Conservation (phyloP, 2,113 vertebrate genomes). For the Neopipo cinnamomea region DNA sequence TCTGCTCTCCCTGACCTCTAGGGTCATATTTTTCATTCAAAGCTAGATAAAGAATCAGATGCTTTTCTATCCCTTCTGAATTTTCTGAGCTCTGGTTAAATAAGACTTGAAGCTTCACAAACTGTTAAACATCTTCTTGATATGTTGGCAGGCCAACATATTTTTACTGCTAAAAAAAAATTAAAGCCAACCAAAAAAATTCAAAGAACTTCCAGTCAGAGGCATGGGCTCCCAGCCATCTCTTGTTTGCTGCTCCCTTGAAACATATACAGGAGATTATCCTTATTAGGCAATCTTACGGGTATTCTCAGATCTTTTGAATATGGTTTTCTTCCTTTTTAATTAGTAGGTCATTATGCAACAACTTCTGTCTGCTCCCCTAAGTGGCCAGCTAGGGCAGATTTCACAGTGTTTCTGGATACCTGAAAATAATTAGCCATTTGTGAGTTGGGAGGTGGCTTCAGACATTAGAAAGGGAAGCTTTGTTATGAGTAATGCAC, state of each 20-base stretch:
- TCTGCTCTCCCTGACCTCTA: background rate
- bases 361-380: slow-evolving; percentile 28
- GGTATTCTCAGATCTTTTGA: slow-evolving; percentile 28
- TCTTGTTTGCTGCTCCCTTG: slow-evolving; percentile 34
- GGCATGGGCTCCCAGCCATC: background rate
- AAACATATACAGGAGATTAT: slow-evolving; percentile 40
- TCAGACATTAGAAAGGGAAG: background rate
- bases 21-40: background rate
- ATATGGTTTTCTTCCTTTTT: slow-evolving; percentile 42
- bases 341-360: slow-evolving; percentile 40
- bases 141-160: background rate
- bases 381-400: slow-evolving; percentile 8
- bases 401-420: slow-evolving; percentile 27
- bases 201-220: slow-evolving; percentile 8
- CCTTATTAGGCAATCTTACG: slow-evolving; percentile 46
- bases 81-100: background rate
- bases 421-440: slow-evolving; percentile 50
- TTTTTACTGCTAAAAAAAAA: background rate
- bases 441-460: slow-evolving; percentile 3
- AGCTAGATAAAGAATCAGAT: background rate
- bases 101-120: background rate
- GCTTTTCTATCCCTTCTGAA: background rate
- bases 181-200: slow-evolving; percentile 14
- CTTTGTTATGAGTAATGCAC: background rate
- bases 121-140: background rate